phyloP scores from a whole-genome alignment of 2,113 vertebrate genomes.

The Neogobius melanostomus region DNA sequence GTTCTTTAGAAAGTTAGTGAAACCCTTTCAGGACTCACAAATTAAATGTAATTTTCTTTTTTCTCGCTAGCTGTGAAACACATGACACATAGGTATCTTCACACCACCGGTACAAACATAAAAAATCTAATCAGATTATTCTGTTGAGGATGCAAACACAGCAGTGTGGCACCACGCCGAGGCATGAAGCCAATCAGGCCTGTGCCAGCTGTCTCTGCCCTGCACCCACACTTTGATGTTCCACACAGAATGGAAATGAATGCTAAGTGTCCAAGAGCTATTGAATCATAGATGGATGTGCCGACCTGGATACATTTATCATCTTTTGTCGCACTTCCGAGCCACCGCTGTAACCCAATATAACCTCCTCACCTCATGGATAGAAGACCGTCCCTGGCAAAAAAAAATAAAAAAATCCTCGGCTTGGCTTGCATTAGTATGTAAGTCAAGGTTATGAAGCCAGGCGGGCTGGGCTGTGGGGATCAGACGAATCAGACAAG shows the following conservation, averaged over 20 bases:
- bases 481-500: background rate
- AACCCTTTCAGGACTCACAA: background rate
- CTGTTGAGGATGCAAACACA: constrained; percentile 50
- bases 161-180: constrained; percentile 35
- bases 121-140: constrained; percentile 20
- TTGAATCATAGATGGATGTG: constrained; percentile 36
- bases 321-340: constrained; percentile 21
- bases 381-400: background rate
- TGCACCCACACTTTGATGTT: constrained; percentile 63
- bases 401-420: too few relatives aligned
- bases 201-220: constrained; percentile 59
- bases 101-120: background rate
- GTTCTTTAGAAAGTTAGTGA: too few relatives aligned
- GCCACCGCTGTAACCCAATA: constrained; percentile 1
- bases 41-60: background rate
- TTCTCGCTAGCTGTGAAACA: background rate
- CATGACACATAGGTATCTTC: background rate
- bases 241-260: constrained; percentile 51
- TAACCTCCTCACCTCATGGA: background rate
- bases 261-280: constrained; percentile 57
- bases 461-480: background rate
- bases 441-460: constrained; percentile 2
- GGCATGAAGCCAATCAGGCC: constrained; percentile 53
- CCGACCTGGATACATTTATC: constrained; percentile 26
- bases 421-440: background rate